Percentiles rank a stretch among this genome's conserved stretches.
Evolutionary conservation across 2,113 vertebrate species (phyloP).

Genomic region (Rhinoptilus africanus): DNA sequence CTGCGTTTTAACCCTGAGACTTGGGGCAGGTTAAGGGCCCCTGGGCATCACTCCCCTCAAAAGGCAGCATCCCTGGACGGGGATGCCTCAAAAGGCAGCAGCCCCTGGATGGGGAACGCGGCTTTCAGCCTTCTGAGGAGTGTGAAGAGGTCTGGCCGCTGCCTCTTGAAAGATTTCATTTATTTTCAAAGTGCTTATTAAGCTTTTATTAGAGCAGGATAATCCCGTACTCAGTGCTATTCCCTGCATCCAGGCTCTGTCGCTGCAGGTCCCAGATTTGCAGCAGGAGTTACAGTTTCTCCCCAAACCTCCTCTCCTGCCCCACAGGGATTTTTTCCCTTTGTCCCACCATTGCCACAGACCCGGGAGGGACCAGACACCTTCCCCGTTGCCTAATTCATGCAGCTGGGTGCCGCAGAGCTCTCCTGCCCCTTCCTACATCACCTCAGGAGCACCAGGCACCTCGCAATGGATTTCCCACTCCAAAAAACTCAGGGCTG

Average conservation of each 20-base stretch:
- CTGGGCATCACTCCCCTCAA: neutral
- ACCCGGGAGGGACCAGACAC: neutral
- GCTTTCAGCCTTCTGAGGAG: neutral
- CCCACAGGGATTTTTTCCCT: neutral
- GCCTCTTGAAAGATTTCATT: neutral
- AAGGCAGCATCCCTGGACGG: neutral
- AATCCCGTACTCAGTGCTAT: fast-evolving
- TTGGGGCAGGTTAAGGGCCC: neutral
- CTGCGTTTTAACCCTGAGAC: fast-evolving
- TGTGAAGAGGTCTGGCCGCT: neutral
- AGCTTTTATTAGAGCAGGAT: neutral
- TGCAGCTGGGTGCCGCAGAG: fast-evolving
- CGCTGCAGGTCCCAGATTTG: neutral
- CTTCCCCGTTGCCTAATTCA: fast-evolving
- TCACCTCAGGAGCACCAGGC: neutral
- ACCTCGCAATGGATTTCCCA: fast-evolving
- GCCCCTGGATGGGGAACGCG: neutral
- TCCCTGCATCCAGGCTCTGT: neutral
- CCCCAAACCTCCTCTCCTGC: neutral
- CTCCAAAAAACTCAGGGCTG: neutral
- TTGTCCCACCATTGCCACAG: fast-evolving
- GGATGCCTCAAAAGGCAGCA: neutral
- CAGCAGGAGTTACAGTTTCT: neutral
- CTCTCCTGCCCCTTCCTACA: neutral
- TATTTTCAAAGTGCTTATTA: neutral